phyloP scores from a whole-genome alignment of 1,140 invertebrate species.

The Dreissena polymorpha region DNA sequence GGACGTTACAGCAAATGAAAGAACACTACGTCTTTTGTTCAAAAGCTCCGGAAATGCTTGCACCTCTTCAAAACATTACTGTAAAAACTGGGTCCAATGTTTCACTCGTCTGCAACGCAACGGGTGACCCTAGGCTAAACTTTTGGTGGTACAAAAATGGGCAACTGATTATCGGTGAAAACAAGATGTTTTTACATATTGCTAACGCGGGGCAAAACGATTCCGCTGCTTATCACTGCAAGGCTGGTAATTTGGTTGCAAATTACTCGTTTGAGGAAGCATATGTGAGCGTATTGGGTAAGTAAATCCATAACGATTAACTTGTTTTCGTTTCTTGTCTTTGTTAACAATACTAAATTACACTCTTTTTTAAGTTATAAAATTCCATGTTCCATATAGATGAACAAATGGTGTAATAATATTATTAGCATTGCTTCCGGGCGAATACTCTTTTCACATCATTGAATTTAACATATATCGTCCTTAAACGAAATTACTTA shows the following conservation, averaged over 20 bases:
- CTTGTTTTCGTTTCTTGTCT: not conserved
- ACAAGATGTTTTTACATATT: not conserved
- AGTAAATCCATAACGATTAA: not conserved
- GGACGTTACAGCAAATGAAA: not conserved
- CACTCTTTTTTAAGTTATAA: too few relatives aligned
- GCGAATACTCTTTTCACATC: too few relatives aligned
- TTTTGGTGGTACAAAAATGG: conserved; percentile 21
- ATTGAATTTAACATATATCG: too few relatives aligned
- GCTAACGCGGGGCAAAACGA: conserved; percentile 8
- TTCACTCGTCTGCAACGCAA: not conserved
- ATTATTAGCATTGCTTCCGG: too few relatives aligned
- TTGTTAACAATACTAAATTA: too few relatives aligned
- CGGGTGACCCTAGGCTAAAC: not conserved
- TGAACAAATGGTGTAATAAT: too few relatives aligned
- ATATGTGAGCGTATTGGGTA: not conserved
- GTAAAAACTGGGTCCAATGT: conserved; percentile 9
- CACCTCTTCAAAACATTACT: conserved; percentile 4
- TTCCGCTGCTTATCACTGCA: conserved; percentile 11
- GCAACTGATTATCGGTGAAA: not conserved
- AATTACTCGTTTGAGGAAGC: conserved; percentile 25
- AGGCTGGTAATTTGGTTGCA: conserved; percentile 42
- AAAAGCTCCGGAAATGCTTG: not conserved
- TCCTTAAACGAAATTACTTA: too few relatives aligned
- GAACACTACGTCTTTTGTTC: conserved; percentile 27
- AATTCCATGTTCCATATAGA: too few relatives aligned